These are phyloP conservation scores for Rhipidura dahli DNA, from an alignment of 2,113 vertebrate species.

Conservation along the genomic window DNA sequence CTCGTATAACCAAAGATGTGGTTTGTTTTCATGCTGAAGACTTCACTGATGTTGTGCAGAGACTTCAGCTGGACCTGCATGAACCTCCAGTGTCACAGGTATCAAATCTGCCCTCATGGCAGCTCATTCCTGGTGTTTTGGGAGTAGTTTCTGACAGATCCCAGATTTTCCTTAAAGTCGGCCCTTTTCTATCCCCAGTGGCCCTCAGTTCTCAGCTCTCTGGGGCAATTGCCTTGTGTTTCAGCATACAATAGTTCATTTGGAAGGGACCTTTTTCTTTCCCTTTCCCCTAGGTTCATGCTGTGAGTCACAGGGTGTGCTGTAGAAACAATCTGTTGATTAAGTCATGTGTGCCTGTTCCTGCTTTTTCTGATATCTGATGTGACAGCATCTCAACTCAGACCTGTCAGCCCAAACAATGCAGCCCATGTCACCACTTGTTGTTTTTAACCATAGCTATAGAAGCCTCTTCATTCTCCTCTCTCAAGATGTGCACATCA, in stretches of 20 bases:
- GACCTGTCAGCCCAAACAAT: background rate
- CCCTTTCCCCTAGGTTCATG: background rate
- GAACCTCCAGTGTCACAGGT: slow-evolving; percentile 98
- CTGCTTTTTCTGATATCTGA: background rate
- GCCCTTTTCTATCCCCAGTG: background rate
- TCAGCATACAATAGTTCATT: background rate
- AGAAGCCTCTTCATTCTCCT: background rate
- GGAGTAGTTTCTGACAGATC: background rate
- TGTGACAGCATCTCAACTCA: background rate
- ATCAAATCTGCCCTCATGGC: background rate
- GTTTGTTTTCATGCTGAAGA: slow-evolving; percentile 98
- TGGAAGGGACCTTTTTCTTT: background rate
- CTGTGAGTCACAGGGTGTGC: background rate
- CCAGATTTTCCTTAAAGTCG: background rate
- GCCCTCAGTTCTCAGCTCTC: background rate
- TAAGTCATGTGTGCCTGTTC: background rate
- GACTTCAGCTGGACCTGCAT: slow-evolving; percentile 93
- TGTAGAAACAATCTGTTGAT: background rate
- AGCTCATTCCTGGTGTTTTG: background rate
- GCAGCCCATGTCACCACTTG: background rate
- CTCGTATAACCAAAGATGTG: slow-evolving; percentile 97
- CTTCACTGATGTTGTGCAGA: slow-evolving; percentile 95
- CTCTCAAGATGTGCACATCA: background rate
- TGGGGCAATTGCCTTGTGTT: background rate
- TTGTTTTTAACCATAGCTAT: background rate